Conservation (phyloP, 2,113 vertebrate genomes). For the Hydrochoerus hydrochaeris region DNA sequence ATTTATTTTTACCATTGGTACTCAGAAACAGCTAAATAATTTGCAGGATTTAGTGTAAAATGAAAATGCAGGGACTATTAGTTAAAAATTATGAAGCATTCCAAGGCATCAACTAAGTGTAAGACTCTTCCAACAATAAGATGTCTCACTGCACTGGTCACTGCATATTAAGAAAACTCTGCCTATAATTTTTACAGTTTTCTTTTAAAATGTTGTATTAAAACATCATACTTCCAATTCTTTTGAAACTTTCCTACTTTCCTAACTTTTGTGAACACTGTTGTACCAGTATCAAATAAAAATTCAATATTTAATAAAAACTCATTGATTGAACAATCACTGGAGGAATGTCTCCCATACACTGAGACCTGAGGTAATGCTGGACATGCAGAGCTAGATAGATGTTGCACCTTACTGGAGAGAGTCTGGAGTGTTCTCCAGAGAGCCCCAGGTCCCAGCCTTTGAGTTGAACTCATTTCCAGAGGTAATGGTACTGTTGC, state of each 20-base stretch:
- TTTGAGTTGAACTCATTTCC: not conserved
- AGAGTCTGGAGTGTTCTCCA: not conserved
- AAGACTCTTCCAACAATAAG: not conserved
- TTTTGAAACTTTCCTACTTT: not conserved
- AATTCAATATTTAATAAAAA: no score
- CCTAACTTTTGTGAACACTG: not conserved
- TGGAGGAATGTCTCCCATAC: not conserved
- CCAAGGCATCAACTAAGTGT: not conserved
- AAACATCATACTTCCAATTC: not conserved
- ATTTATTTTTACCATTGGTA: constrained; percentile 2
- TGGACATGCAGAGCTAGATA: not conserved
- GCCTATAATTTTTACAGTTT: not conserved
- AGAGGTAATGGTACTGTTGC: not conserved
- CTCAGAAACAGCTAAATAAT: not conserved
- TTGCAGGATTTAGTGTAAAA: not conserved
- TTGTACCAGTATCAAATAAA: not conserved
- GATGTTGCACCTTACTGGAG: not conserved
- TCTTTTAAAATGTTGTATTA: not conserved
- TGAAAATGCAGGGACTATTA: not conserved
- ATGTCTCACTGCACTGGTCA: not conserved
- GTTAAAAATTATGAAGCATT: not conserved
- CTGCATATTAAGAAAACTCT: no score
- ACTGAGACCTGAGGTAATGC: not conserved
- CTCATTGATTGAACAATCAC: not conserved
- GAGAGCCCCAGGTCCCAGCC: not conserved